Conservation (phyloP, 2,113 vertebrate species). For the Cynopterus brachyotis region DNA sequence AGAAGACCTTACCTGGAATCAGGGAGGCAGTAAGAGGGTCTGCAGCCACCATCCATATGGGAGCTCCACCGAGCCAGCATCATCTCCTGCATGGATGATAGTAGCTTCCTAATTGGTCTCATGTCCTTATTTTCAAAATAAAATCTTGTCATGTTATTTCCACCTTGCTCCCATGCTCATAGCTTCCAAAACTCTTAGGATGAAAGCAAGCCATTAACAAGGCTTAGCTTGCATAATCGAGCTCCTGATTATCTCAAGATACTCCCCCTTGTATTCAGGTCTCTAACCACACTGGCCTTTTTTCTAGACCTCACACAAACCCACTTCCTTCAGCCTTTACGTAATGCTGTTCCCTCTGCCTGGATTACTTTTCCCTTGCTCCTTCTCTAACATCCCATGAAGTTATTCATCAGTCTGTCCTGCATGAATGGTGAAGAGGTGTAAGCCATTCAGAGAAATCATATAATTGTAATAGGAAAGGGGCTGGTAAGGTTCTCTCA, state of each 20-base stretch:
- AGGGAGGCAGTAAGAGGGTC: neutral
- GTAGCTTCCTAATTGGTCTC: neutral
- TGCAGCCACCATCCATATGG: accelerated
- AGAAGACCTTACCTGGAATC: neutral
- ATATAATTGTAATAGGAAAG: neutral
- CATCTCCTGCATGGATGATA: neutral
- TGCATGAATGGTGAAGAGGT: neutral
- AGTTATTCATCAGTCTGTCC: neutral
- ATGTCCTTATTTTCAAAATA: constrained; percentile 21
- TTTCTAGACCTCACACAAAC: neutral
- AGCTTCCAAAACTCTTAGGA: neutral
- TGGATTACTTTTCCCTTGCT: neutral
- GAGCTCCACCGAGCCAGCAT: neutral
- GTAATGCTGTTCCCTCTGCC: neutral
- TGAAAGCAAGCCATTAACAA: neutral
- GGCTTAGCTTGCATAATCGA: neutral
- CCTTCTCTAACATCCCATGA: neutral
- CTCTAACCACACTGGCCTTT: neutral
- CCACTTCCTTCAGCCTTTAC: neutral
- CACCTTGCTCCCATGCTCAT: neutral
- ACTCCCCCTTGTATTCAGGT: neutral
- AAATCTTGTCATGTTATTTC: neutral
- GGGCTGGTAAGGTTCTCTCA: neutral
- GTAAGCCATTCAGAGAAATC: neutral
- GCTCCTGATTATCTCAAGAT: neutral